Evolutionary conservation across 2,113 vertebrate genomes (phyloP).

Genomic region (Indicator indicator): DNA sequence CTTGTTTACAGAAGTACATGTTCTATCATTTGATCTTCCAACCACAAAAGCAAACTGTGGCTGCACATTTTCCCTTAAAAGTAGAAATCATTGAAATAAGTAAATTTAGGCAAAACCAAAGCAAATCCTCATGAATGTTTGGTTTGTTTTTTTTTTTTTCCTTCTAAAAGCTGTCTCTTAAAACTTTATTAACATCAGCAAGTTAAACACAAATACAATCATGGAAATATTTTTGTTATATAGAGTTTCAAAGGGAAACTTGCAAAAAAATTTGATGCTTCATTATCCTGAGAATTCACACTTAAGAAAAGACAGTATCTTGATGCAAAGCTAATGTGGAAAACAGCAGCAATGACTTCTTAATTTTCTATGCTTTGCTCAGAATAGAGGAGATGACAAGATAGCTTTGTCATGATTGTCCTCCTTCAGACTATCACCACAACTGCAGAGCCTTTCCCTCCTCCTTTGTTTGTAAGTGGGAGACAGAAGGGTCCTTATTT

Average conservation of each 20-base stretch:
- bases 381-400: neutral
- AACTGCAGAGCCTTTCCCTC: neutral
- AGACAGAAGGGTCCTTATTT: neutral
- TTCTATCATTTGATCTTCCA: neutral
- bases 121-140: neutral
- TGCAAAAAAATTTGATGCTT: neutral
- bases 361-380: neutral
- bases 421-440: too few species aligned
- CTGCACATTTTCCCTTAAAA: neutral
- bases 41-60: neutral
- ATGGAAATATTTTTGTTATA: neutral
- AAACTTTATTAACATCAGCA: neutral
- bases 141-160: too few species aligned
- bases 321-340: neutral
- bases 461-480: neutral
- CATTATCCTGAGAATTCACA: neutral
- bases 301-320: neutral
- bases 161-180: neutral
- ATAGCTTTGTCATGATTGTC: too few species aligned
- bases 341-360: neutral
- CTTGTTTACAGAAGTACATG: neutral
- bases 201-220: neutral
- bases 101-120: neutral
- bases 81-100: neutral
- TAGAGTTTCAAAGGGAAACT: neutral